Base-by-base conservation (phyloP, 2,888 invertebrate genomes). In the Lasioglossum oenotherae region DNA sequence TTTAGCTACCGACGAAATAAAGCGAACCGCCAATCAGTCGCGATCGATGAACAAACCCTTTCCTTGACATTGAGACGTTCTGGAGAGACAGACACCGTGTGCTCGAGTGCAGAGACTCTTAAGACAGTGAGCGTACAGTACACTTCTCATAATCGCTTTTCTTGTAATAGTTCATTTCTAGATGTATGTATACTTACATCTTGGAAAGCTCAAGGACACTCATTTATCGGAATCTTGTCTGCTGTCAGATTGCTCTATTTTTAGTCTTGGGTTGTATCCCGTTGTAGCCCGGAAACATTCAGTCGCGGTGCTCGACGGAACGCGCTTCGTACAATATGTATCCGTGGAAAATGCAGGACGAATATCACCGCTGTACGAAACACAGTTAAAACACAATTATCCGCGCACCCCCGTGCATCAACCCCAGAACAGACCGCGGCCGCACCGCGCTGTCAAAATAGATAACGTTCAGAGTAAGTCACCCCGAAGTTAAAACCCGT, bases 361-460 rank as follows among this genome's bases (percentile, higher is more conserved):
- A 38, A 78, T 85, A 88, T 91, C 87, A 84, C 82, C 84, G 41
- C 72, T 82, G 83, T 83, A 88, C 78, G 75, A 72, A 41, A 84
- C 77, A 85, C 90, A 92, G 92, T 94, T 94, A 93, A 94, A 94
- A 93, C 88, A 92, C 92, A 94, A 94, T 95, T 94, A 95, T 90
- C 90, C 89, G 82, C 87, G 88, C 86, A 79, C 87, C 87, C 90
- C 90, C 85, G 86, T 86, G 81, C 87, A 69, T 78, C 84, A 78
- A 85, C 91, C 88, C 89, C 91, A 89, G 90, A 92, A 93, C 94
- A 94, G 93, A 94, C 94, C 95, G 91, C 94, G 92, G 92, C 91
- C 93, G 94, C 92, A 93, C 93, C 94, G 92, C 93, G 93, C 94
- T 95, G 95, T 95, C 94, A 94, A 95, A 95, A 95, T 95, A 94